Evolutionary conservation across 2,797 vertebrate species (phyloP).

Genomic region (Argentina silus): DNA sequence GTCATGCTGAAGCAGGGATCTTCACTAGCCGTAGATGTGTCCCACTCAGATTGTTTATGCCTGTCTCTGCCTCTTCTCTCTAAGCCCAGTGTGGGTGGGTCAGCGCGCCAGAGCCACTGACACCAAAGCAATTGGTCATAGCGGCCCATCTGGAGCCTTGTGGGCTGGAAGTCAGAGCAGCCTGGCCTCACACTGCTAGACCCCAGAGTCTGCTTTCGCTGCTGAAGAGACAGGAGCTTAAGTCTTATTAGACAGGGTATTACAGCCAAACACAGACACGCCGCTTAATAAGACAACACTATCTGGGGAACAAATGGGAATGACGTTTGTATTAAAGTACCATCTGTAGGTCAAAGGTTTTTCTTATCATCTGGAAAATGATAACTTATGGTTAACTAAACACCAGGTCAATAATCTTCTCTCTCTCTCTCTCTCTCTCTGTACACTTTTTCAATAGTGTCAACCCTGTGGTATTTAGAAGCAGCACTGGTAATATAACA

Average conservation of each 20-base stretch:
- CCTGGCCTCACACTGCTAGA: slow-evolving; percentile 57
- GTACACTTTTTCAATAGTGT: slow-evolving; percentile 34
- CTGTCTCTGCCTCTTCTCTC: slow-evolving; percentile 40
- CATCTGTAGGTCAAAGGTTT: slow-evolving; percentile 50
- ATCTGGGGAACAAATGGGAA: slow-evolving; percentile 68
- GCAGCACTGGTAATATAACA: slow-evolving; percentile 30
- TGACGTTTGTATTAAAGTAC: slow-evolving; percentile 57
- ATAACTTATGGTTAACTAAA: slow-evolving; percentile 61
- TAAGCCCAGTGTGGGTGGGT: slow-evolving; percentile 50
- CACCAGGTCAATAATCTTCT: slow-evolving; percentile 45
- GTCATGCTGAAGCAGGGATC: slow-evolving; percentile 40
- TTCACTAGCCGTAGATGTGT: slow-evolving; percentile 24
- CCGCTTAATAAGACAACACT: slow-evolving; percentile 73
- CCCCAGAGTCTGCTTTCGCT: slow-evolving; percentile 47
- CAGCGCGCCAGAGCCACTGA: slow-evolving; percentile 50
- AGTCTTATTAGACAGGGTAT: slow-evolving; percentile 71
- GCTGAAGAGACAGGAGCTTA: slow-evolving; percentile 64
- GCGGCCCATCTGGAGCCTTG: slow-evolving; percentile 56
- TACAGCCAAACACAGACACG: slow-evolving; percentile 70
- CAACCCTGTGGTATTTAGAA: slow-evolving; percentile 5
- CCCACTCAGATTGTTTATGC: slow-evolving; percentile 38
- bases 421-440: slow-evolving; percentile 32
- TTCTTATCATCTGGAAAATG: slow-evolving; percentile 65
- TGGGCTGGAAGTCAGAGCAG: slow-evolving; percentile 39
- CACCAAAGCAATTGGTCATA: slow-evolving; percentile 56